A percentile compares a stretch with the other conserved stretches of the same genome.
Conservation (phyloP, 92 coral and sea anemone genomes). For the Porites rus region DNA sequence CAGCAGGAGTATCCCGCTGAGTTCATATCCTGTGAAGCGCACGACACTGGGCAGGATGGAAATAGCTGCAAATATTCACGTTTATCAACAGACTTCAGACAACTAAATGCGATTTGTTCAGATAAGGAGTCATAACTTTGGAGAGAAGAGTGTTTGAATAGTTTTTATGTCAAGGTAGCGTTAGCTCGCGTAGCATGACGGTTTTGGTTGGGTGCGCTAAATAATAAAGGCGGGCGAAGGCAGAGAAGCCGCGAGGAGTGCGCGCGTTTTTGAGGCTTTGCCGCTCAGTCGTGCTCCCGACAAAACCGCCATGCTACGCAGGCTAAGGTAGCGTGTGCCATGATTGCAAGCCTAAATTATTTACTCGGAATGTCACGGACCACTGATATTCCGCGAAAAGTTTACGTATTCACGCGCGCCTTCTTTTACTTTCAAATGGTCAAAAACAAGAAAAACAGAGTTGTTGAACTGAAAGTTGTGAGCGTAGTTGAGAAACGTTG, state of each 20-base stretch:
- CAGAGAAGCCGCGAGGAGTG: background rate
- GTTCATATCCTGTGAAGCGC: slow-evolving; percentile 18
- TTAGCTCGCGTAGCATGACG: background rate
- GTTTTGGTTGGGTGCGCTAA: no score
- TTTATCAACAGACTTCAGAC: slow-evolving; percentile 36
- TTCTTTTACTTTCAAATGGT: no score
- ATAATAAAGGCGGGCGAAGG: background rate
- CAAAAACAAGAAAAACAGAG: no score
- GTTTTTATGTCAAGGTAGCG: slow-evolving; percentile 17
- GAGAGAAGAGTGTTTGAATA: slow-evolving; percentile 12
- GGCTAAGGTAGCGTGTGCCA: no score
- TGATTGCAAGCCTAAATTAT: no score
- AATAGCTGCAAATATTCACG: slow-evolving; percentile 20
- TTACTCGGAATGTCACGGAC: no score
- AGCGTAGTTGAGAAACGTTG: no score
- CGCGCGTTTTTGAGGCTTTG: no score
- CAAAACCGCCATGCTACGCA: background rate
- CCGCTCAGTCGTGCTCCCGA: no score
- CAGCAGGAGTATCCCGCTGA: slow-evolving; percentile 7
- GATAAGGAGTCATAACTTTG: slow-evolving; percentile 4
- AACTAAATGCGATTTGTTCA: slow-evolving; percentile 27
- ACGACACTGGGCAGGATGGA: slow-evolving; percentile 7
- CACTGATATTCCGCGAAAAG: no score
- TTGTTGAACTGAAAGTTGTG: no score
- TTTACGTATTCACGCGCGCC: no score